Percentiles rank a stretch among this genome's conserved stretches.
Evolutionary conservation across 30 jellyfish, hydroid and myxozoan species (phyloP).

Genomic region (Sanderia malayensis): DNA sequence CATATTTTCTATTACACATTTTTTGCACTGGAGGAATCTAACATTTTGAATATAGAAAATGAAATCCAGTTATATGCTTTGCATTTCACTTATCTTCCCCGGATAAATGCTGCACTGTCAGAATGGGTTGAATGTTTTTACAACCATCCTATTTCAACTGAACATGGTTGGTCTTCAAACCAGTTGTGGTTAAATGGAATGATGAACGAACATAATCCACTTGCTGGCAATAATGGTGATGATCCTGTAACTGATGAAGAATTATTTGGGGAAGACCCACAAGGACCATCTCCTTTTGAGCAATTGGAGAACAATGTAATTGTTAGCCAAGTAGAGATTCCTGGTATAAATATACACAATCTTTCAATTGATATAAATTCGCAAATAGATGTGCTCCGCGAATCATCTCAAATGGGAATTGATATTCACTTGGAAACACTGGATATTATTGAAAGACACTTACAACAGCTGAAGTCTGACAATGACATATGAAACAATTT

Average conservation of each 20-base stretch:
- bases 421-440: conserved; percentile 12
- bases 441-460: conserved; percentile 1
- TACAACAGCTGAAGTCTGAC: conserved; percentile 9
- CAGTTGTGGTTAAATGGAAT: conserved; percentile 30
- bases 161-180: conserved; percentile 18
- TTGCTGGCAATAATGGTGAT: conserved; percentile 7
- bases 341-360: conserved; percentile 10
- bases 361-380: conserved; percentile 5
- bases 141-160: conserved; percentile 24
- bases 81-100: conserved; percentile 3
- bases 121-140: conserved; percentile 16
- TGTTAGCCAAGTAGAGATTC: conserved; percentile 10
- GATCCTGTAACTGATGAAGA: conserved; percentile 18
- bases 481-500: neutral
- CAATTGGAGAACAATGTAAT: conserved; percentile 7
- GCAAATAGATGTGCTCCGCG: conserved; percentile 8
- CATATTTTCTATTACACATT: conserved; percentile 17
- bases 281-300: conserved; percentile 15
- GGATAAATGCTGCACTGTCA: conserved; percentile 18
- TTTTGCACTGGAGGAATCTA: conserved; percentile 17
- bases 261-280: conserved; percentile 15
- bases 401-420: conserved; percentile 16
- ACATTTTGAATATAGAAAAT: conserved; percentile 15
- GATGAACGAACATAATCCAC: conserved; percentile 14
- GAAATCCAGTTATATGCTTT: conserved; percentile 20